Percentiles rank a stretch among this genome's conserved stretches.
phyloP scores from a whole-genome alignment of 1,140 invertebrate genomes.

The Drosophila oshimai region DNA sequence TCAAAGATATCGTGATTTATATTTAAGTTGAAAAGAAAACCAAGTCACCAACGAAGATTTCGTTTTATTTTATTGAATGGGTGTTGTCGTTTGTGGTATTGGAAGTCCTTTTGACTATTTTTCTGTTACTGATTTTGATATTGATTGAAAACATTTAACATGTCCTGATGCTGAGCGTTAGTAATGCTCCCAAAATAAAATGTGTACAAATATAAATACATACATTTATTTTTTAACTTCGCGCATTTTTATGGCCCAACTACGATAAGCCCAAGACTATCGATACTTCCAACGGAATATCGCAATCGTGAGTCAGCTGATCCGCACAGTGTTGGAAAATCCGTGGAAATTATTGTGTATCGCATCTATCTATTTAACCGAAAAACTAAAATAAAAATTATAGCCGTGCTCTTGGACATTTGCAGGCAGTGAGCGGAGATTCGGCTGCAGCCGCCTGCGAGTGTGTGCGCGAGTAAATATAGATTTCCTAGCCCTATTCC shows the following conservation, averaged over 20 bases:
- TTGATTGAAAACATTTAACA: too few relatives aligned
- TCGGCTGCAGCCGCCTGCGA: slow-evolving; percentile 21
- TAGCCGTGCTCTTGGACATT: not conserved
- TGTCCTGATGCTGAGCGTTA: too few relatives aligned
- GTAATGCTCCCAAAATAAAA: too few relatives aligned
- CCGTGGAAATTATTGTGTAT: slow-evolving; percentile 7
- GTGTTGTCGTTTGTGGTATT: too few relatives aligned
- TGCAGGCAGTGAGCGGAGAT: slow-evolving; percentile 14
- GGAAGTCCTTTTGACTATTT: too few relatives aligned
- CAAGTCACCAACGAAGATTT: slow-evolving; percentile 36
- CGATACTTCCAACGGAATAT: not conserved
- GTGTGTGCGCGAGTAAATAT: slow-evolving; percentile 16
- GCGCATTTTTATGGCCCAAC: too few relatives aligned
- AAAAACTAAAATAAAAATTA: slow-evolving; percentile 19
- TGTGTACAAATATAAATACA: too few relatives aligned
- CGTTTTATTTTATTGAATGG: not conserved
- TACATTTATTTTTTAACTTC: too few relatives aligned
- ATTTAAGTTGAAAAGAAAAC: slow-evolving; percentile 58
- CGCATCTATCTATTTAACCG: slow-evolving; percentile 17
- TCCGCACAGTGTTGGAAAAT: slow-evolving; percentile 3
- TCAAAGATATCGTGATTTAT: slow-evolving; percentile 78
- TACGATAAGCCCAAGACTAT: not conserved
- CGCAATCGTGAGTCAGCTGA: not conserved
- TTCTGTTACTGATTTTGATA: too few relatives aligned
- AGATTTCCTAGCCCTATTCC: not conserved